Base-by-base conservation (phyloP, 2,888 invertebrate genomes). In the Rhingia campestris region DNA sequence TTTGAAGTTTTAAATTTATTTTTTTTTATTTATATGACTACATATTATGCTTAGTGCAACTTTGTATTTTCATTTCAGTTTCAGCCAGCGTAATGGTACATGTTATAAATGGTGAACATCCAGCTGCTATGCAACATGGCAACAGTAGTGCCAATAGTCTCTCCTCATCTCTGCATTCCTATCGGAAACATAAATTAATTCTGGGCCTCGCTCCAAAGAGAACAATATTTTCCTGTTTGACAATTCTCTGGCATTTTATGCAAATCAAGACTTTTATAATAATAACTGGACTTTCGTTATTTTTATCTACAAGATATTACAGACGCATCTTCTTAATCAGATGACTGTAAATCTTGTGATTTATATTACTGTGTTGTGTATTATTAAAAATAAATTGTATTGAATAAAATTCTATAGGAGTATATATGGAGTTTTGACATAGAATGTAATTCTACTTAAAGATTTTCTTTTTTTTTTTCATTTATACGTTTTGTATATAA, bases 11-110 rank as follows among this genome's bases (percentile, higher is more conserved):
- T 12, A 12, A n/a, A 45, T 6, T 45, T 6, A 22, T 22, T 12
- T 45, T 12, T 12, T 12, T 45, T 12, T 9, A 10, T 14, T 2
- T 41, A 7, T 37, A 22, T 41, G 14, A 30, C 22, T 61, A 12
- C 30, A 66, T n/a, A n/a, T 37, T 5, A 7, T 14, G 14, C 30
- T 45, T 61, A 35, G 7, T 32, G n/a, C 33, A 1, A 49, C 10
- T 12, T 12, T 45, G 43, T 12, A 45, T 45, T 37, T 43, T n/a
- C 9, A 93, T 79, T 93, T 89, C 94, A 91, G 95, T 95, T 90
- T 94, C 95, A 59, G 95, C 95, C 66, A 95, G 95, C 86, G 95
- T 95, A 87, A 93, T 95, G 87, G 95, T 95, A 54, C 95, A 95
- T 91, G 95, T 95, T 86, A 93, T 95, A 87, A 95, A 95, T 90